Percentiles rank a stretch among this genome's conserved stretches.
These are phyloP conservation scores for Esox niger DNA, from an alignment of 2,113 vertebrate genomes.

Conservation along the genomic window DNA sequence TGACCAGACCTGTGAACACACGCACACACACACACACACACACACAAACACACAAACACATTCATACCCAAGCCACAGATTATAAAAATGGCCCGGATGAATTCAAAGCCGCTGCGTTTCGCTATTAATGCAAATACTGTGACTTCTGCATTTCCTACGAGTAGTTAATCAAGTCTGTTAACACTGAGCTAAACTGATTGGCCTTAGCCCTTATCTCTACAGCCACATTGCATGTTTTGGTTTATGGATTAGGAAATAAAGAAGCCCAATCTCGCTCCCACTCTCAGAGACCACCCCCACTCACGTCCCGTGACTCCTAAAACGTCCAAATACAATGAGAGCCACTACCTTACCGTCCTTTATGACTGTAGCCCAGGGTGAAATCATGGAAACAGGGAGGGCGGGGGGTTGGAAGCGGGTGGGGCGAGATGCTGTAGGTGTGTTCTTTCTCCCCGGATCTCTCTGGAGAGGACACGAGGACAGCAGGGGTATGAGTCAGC, in stretches of 20 bases:
- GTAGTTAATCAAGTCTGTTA: conserved; percentile 46
- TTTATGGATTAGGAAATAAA: not conserved
- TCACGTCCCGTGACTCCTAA: not conserved
- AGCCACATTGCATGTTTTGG: not conserved
- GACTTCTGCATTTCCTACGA: conserved; percentile 43
- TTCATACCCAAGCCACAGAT: conserved; percentile 31
- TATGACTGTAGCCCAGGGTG: conserved; percentile 13
- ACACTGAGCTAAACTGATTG: conserved; percentile 65
- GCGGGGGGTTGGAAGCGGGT: not conserved
- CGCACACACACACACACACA: conserved; percentile 1
- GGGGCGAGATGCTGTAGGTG: no score
- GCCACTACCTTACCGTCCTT: conserved; percentile 27
- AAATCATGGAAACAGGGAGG: not conserved
- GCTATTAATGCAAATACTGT: conserved; percentile 62
- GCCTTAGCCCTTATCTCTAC: no score
- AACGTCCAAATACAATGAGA: conserved; percentile 24
- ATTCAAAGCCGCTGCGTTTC: conserved; percentile 48
- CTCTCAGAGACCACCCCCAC: conserved; percentile 6
- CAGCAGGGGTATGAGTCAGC: conserved; percentile 14
- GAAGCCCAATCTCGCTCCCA: not conserved
- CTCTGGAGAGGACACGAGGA: conserved; percentile 45
- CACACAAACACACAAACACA: conserved; percentile 2
- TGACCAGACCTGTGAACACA: not conserved
- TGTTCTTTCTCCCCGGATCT: conserved; percentile 11
- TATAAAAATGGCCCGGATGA: conserved; percentile 51